These are phyloP conservation scores for Leptothorax acervorum DNA, from an alignment of 2,888 invertebrate genomes.

Conservation along the genomic window DNA sequence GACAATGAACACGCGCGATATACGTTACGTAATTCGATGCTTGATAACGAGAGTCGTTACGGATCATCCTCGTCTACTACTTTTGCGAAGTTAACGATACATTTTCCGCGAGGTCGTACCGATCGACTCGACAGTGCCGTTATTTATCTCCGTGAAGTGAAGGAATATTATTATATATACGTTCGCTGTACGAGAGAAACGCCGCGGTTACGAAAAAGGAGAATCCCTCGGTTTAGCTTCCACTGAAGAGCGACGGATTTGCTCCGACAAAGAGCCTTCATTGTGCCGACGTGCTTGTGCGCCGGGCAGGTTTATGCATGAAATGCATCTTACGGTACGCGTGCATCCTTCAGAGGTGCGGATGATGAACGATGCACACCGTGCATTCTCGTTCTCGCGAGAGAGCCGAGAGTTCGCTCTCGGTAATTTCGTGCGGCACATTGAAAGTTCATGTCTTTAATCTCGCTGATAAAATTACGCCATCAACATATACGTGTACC, in stretches of 20 bases:
- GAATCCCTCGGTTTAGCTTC: not conserved
- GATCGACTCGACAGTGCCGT: not conserved
- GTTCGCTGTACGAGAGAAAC: not conserved
- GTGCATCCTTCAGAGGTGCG: constrained; percentile 18
- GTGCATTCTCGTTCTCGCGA: constrained; percentile 31
- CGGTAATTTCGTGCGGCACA: not conserved
- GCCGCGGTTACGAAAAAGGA: not conserved
- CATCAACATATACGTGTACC: not conserved
- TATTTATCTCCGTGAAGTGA: not conserved
- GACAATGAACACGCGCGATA: not conserved
- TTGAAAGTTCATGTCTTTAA: constrained; percentile 13
- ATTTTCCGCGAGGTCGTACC: no score
- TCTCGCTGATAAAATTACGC: not conserved
- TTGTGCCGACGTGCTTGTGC: not conserved
- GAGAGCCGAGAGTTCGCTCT: not conserved
- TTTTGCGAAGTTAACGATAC: not conserved
- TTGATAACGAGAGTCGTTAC: not conserved
- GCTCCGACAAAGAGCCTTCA: constrained; percentile 33
- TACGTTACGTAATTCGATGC: not conserved
- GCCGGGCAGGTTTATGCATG: constrained; percentile 27
- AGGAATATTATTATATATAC: not conserved
- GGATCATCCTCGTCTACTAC: not conserved
- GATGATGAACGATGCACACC: constrained; percentile 31
- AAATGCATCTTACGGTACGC: constrained; percentile 32
- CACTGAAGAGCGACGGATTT: not conserved